A percentile compares a stretch with the other conserved stretches of the same genome.
Evolutionary conservation across 1,140 invertebrate species (phyloP).

Genomic region (Calliphora vicina): DNA sequence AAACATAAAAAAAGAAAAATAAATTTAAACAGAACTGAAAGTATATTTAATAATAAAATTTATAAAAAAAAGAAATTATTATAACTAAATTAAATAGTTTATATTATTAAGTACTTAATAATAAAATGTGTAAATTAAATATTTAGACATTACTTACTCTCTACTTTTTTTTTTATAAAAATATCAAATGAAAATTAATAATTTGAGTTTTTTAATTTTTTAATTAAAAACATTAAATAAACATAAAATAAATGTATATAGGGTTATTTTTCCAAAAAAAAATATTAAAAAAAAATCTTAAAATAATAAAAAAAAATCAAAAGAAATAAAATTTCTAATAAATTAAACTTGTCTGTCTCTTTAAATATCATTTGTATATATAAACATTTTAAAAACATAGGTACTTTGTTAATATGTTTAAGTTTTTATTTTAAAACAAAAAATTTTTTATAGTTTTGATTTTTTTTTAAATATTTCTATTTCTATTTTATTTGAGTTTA

Average conservation of each 20-base stretch:
- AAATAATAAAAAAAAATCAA: not conserved
- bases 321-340: constrained; percentile 34
- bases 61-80: not conserved
- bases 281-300: not conserved
- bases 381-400: too few species aligned
- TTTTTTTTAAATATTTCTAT: not conserved
- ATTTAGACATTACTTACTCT: too few species aligned
- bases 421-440: too few species aligned
- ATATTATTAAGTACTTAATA: not conserved
- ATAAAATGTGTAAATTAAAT: not conserved
- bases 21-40: not conserved
- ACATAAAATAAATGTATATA: not conserved
- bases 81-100: not conserved
- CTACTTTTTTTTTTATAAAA: not conserved
- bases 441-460: not conserved
- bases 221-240: not conserved
- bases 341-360: not conserved
- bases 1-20: not conserved
- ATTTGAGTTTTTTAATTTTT: not conserved
- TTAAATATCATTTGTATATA: too few species aligned
- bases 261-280: constrained; percentile 2
- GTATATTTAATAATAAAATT: not conserved
- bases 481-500: too few species aligned
- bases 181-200: not conserved
- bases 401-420: too few species aligned